Evolutionary conservation across 2,113 vertebrate species (phyloP).

Genomic region (Oreochromis aureus): DNA sequence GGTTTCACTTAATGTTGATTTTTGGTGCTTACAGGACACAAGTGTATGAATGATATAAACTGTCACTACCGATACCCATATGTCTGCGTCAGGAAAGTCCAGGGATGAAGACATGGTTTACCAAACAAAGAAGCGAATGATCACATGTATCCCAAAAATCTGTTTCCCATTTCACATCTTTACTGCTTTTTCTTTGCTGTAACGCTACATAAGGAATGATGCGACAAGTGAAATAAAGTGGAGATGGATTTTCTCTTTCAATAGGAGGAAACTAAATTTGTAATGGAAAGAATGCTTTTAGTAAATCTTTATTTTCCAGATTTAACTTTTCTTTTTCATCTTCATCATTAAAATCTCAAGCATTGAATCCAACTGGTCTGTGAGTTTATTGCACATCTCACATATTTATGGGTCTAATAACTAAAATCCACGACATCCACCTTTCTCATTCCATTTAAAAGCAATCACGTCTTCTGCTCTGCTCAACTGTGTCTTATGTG

Average conservation of each 20-base stretch:
- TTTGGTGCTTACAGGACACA: not conserved
- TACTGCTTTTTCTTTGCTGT: not conserved
- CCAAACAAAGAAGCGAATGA: too few relatives aligned
- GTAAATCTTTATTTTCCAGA: not conserved
- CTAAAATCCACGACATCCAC: not conserved
- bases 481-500: not conserved
- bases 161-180: not conserved
- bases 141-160: too few relatives aligned
- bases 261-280: not conserved
- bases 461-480: not conserved
- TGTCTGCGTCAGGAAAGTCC: not conserved
- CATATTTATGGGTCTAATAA: not conserved
- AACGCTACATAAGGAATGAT: not conserved
- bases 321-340: not conserved
- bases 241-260: not conserved
- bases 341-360: not conserved
- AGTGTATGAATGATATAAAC: not conserved
- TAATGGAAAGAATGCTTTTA: not conserved
- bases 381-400: not conserved
- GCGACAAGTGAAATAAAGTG: not conserved
- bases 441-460: not conserved
- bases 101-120: too few relatives aligned
- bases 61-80: not conserved
- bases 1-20: not conserved
- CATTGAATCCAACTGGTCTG: not conserved